A percentile compares a stretch with the other conserved stretches of the same genome.
phyloP scores from a whole-genome alignment of 1,140 invertebrate species.

The Atta colombica region DNA sequence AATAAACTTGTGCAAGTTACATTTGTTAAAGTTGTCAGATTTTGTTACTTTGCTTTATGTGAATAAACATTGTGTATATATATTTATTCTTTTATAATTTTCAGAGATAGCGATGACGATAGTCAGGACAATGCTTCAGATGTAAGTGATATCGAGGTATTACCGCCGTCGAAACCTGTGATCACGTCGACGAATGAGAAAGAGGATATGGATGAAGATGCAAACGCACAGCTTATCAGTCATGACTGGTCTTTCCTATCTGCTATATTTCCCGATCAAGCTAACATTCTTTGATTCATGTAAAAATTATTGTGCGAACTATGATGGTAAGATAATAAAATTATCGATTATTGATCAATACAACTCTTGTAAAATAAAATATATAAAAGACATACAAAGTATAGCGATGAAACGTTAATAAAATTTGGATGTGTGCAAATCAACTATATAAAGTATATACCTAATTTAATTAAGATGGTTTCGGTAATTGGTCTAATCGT shows the following conservation, averaged over 20 bases:
- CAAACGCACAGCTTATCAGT: constrained; percentile 65
- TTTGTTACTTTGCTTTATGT: not conserved
- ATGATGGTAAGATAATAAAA: not conserved
- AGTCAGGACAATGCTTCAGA: constrained; percentile 44
- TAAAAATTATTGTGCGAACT: not conserved
- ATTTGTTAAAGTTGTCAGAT: not conserved
- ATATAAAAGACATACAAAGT: not conserved
- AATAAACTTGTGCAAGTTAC: not conserved
- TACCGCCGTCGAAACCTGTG: constrained; percentile 2
- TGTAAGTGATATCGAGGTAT: constrained; percentile 57
- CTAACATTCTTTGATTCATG: constrained; percentile 21
- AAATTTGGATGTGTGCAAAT: not conserved
- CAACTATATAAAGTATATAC: not conserved
- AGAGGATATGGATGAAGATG: constrained; percentile 62
- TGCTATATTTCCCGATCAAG: constrained; percentile 71
- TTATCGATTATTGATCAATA: not conserved
- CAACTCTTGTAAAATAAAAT: not conserved
- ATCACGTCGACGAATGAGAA: constrained; percentile 13
- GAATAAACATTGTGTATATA: not conserved
- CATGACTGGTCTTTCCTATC: constrained; percentile 81
- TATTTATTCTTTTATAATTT: constrained; percentile 16
- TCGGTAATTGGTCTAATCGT: constrained; percentile 71
- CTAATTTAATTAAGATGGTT: constrained; percentile 58
- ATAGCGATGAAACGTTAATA: not conserved
- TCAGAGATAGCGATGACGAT: constrained; percentile 26